Evolutionary conservation across 1,140 invertebrate genomes (phyloP).

Genomic region (Anastatus disparis): DNA sequence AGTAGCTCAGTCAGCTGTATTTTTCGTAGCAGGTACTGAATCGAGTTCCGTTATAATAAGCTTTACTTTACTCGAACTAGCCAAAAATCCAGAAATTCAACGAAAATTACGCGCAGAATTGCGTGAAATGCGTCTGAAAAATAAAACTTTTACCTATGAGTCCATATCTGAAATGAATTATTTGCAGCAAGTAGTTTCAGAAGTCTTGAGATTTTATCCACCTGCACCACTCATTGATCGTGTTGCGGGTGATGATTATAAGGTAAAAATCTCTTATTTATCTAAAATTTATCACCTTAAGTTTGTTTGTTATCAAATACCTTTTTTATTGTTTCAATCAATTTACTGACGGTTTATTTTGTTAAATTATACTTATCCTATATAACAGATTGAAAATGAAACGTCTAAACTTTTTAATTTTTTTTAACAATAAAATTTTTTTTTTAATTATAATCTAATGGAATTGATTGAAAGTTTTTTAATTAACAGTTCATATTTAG

Average conservation of each 20-base stretch:
- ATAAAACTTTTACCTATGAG: slow-evolving; percentile 45
- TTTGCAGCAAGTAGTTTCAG: slow-evolving; percentile 48
- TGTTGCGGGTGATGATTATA: slow-evolving; percentile 57
- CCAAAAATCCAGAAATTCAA: slow-evolving; percentile 49
- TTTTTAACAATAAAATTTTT: no score
- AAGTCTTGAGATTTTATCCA: slow-evolving; percentile 68
- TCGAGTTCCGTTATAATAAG: slow-evolving; percentile 65
- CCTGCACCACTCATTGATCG: slow-evolving; percentile 69
- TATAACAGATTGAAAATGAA: no score
- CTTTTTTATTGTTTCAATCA: no score
- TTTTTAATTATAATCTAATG: no score
- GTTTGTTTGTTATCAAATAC: no score
- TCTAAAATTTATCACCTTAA: no score
- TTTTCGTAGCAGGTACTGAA: slow-evolving; percentile 68
- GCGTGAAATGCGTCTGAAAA: slow-evolving; percentile 52
- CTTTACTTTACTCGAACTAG: slow-evolving; percentile 61
- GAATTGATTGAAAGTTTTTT: no score
- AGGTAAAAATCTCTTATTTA: slow-evolving; percentile 37
- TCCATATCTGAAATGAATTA: slow-evolving; percentile 50
- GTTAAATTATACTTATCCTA: no score
- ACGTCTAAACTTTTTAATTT: no score
- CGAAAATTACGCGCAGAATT: slow-evolving; percentile 70
- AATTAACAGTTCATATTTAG: no score
- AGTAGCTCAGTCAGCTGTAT: slow-evolving; percentile 54
- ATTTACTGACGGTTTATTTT: no score